Percentiles rank a stretch among this genome's conserved stretches.
Conservation (phyloP, 1,140 invertebrate species). For the Branchinecta lynchi region DNA sequence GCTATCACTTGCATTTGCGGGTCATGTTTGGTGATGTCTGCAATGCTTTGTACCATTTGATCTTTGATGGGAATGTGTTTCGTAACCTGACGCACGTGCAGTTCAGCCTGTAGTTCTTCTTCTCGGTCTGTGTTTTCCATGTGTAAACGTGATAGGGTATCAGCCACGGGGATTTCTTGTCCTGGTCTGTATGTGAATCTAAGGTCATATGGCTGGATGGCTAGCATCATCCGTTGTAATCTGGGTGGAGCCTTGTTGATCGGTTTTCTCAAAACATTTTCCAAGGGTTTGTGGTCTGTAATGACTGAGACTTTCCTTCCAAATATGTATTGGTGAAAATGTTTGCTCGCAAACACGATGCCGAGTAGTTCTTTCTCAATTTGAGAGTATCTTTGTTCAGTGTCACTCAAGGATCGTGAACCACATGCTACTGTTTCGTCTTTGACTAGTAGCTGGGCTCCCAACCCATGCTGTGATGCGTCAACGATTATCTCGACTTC, state of each 20-base stretch:
- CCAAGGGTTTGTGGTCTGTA: slow-evolving; percentile 35
- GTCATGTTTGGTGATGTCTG: slow-evolving; percentile 9
- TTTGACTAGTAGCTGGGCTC: slow-evolving; percentile 1
- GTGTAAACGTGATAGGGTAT: slow-evolving; percentile 9
- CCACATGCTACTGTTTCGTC: slow-evolving; percentile 27
- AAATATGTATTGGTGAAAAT: slow-evolving; percentile 24
- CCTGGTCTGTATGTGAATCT: slow-evolving; percentile 4
- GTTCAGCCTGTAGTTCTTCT: slow-evolving; percentile 5
- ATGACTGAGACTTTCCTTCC: slow-evolving; percentile 13
- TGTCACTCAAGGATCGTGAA: slow-evolving; percentile 24
- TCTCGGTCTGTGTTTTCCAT: slow-evolving; percentile 6
- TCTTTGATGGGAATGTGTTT: slow-evolving; percentile 6
- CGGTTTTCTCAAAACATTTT: slow-evolving; percentile 24
- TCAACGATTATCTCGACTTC: slow-evolving; percentile 10
- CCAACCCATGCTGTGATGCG: slow-evolving; percentile 9
- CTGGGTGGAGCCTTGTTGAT: slow-evolving; percentile 4
- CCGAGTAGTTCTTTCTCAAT: slow-evolving; percentile 27
- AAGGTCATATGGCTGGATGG: not conserved
- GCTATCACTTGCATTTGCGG: not conserved
- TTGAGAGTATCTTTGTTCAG: slow-evolving; percentile 26
- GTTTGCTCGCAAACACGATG: slow-evolving; percentile 20
- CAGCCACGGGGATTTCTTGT: slow-evolving; percentile 8
- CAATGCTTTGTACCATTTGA: slow-evolving; percentile 9
- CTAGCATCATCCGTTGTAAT: slow-evolving; percentile 9
- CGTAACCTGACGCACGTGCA: slow-evolving; percentile 1